Evolutionary conservation across 1,140 invertebrate species (phyloP).

Genomic region (Bombus superbus): DNA sequence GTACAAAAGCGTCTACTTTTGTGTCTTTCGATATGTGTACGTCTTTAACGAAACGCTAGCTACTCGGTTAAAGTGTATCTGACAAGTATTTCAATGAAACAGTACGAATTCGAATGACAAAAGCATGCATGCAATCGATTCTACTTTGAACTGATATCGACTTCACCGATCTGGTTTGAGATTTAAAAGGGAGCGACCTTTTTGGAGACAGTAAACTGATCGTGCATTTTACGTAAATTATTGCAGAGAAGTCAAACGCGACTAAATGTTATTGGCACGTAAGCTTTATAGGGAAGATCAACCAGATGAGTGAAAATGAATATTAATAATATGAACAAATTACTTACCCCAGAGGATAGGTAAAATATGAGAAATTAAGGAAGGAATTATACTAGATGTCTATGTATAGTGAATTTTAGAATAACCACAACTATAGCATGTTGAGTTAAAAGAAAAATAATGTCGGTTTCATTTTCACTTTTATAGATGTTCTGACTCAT

Average conservation of each 20-base stretch:
- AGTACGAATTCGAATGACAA: background rate
- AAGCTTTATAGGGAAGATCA: background rate
- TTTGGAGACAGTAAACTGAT: background rate
- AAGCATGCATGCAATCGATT: background rate
- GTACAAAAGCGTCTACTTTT: slow-evolving; percentile 16
- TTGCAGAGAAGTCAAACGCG: background rate
- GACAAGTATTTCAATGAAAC: background rate
- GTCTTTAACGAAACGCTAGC: background rate
- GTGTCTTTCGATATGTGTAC: slow-evolving; percentile 8
- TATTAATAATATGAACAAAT: background rate
- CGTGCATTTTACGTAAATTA: background rate
- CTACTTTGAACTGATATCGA: background rate
- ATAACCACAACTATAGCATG: background rate
- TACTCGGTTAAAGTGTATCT: background rate
- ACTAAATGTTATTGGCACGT: background rate
- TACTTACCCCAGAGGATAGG: slow-evolving; percentile 25
- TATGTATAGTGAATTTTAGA: background rate
- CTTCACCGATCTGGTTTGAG: background rate
- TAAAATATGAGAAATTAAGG: background rate
- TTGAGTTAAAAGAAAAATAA: background rate
- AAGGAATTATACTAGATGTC: background rate
- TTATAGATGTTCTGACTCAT: background rate
- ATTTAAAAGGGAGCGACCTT: background rate
- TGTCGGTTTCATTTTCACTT: background rate
- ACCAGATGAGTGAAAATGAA: slow-evolving; percentile 9